Percentiles rank a stretch among this genome's conserved stretches.
Evolutionary conservation across 2,888 invertebrate species (phyloP).

Genomic region (Drosophila fulvimacula): DNA sequence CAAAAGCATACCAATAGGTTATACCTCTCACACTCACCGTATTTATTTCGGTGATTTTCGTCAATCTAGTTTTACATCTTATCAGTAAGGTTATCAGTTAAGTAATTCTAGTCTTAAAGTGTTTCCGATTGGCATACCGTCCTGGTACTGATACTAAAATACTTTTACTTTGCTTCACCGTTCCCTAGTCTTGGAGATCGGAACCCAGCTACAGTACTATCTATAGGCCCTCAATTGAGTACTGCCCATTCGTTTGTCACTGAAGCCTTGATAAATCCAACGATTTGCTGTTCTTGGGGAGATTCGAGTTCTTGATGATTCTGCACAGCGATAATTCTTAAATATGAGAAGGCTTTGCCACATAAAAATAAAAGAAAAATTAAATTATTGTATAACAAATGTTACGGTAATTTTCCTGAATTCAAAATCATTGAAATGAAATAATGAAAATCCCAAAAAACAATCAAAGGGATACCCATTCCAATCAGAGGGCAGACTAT

Average conservation of each 20-base stretch:
- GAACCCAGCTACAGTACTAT: too few relatives aligned
- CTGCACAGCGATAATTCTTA: background rate
- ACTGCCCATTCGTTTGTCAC: background rate
- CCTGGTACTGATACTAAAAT: too few relatives aligned
- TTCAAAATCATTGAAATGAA: slow-evolving; percentile 83
- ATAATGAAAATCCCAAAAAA: slow-evolving; percentile 83
- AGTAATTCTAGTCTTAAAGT: too few relatives aligned
- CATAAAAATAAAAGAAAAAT: slow-evolving; percentile 46
- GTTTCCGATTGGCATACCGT: too few relatives aligned
- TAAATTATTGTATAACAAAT: slow-evolving; percentile 80
- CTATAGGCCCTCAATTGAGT: background rate
- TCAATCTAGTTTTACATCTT: too few relatives aligned
- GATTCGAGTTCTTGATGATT: too few relatives aligned
- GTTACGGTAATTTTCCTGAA: slow-evolving; percentile 82
- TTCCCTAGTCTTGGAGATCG: background rate
- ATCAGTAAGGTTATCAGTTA: too few relatives aligned
- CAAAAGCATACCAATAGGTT: too few relatives aligned
- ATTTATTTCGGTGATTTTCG: too few relatives aligned
- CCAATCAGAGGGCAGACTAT: slow-evolving; percentile 15
- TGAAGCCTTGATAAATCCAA: background rate
- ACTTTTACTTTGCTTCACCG: too few relatives aligned
- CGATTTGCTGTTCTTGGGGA: background rate
- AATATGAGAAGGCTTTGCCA: slow-evolving; percentile 1
- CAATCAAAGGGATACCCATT: slow-evolving; percentile 76
- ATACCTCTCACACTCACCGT: too few relatives aligned